These are phyloP conservation scores for Uropsilus gracilis DNA, from an alignment of 2,113 vertebrate species.

Conservation along the genomic window DNA sequence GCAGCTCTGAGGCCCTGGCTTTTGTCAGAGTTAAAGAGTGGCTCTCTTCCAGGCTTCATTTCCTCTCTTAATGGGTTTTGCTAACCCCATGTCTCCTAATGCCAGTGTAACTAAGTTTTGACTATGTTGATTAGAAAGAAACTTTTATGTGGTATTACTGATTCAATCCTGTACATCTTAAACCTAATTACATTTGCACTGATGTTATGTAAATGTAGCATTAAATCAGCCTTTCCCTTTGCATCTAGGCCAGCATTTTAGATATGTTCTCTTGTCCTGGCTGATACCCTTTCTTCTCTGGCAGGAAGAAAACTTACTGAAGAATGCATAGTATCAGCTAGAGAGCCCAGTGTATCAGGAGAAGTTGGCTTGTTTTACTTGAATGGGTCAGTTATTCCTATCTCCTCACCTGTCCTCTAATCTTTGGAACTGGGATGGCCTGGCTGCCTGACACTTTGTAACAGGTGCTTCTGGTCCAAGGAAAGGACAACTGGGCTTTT, in stretches of 20 bases:
- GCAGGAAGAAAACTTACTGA: background rate
- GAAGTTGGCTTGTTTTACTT: background rate
- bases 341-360: background rate
- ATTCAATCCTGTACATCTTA: background rate
- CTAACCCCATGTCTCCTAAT: background rate
- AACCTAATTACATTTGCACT: constrained; percentile 27
- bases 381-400: background rate
- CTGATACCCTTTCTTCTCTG: background rate
- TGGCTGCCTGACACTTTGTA: background rate
- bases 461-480: background rate
- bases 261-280: background rate
- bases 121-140: constrained; percentile 58
- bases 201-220: background rate
- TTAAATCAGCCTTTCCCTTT: background rate
- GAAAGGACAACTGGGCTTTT: background rate
- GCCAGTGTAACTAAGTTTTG: constrained; percentile 37
- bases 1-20: background rate
- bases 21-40: background rate
- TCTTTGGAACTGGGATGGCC: background rate
- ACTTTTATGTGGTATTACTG: background rate
- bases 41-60: constrained; percentile 30
- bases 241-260: background rate
- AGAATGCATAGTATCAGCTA: background rate
- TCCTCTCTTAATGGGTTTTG: constrained; percentile 36
- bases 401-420: background rate